phyloP scores from a whole-genome alignment of 2,888 invertebrate species.

The Neoascia interrupta region DNA sequence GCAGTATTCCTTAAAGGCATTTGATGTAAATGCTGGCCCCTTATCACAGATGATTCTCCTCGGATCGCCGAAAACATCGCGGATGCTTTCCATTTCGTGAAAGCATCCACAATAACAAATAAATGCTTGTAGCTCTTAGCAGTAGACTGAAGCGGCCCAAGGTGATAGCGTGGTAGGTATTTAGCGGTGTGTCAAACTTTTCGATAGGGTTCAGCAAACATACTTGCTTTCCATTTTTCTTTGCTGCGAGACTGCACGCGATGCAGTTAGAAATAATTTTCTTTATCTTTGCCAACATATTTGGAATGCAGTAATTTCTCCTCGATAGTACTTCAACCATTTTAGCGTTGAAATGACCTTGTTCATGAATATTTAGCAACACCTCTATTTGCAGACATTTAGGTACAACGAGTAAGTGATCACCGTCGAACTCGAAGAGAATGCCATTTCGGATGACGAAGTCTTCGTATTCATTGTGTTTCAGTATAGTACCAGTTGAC shows the following conservation, averaged over 20 bases:
- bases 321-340: slow-evolving; percentile 6
- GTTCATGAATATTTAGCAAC: background rate
- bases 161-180: slow-evolving; percentile 74
- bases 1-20: background rate
- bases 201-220: slow-evolving; percentile 72
- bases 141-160: slow-evolving; percentile 73
- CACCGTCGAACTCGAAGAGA: background rate
- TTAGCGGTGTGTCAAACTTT: slow-evolving; percentile 72
- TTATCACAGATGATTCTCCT: background rate
- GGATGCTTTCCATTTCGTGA: background rate
- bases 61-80: background rate
- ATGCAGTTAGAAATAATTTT: slow-evolving; percentile 4
- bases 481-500: background rate
- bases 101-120: slow-evolving; percentile 18
- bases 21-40: background rate
- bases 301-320: slow-evolving; percentile 10
- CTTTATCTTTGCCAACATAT: slow-evolving; percentile 1
- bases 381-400: slow-evolving; percentile 7
- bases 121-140: slow-evolving; percentile 26
- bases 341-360: background rate
- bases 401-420: background rate
- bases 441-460: background rate
- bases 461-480: slow-evolving; percentile 1
- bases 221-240: slow-evolving; percentile 2
- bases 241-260: slow-evolving; percentile 10